phyloP scores from a whole-genome alignment of 2,113 vertebrate species.

The Oreochromis aureus region DNA sequence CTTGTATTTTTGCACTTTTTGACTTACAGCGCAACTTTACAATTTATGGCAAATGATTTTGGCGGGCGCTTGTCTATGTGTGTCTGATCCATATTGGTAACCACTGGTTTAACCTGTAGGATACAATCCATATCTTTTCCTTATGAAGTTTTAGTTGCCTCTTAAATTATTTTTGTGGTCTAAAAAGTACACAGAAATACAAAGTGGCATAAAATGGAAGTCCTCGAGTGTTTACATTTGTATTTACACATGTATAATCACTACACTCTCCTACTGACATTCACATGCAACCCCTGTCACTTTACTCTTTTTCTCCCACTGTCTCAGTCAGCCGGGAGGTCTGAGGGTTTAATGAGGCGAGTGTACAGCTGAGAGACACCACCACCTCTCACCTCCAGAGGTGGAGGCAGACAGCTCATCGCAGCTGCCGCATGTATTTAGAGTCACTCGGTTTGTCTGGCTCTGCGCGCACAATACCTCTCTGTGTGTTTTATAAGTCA shows the following conservation, averaged over 20 bases:
- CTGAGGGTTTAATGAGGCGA: not conserved
- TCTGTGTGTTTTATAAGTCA: not conserved
- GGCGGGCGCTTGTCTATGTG: fast-evolving
- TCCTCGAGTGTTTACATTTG: not conserved
- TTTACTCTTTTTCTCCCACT: not conserved
- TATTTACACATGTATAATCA: not conserved
- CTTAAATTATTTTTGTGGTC: not conserved
- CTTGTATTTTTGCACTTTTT: not conserved
- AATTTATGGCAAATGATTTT: not conserved
- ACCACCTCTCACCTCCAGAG: conserved; percentile 3
- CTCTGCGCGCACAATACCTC: not conserved
- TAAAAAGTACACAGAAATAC: not conserved
- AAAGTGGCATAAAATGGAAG: not conserved
- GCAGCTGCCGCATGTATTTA: not conserved
- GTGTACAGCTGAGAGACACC: not conserved
- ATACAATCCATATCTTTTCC: fast-evolving
- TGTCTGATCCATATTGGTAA: fast-evolving
- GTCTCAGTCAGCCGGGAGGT: not conserved
- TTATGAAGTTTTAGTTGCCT: not conserved
- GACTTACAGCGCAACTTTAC: not conserved
- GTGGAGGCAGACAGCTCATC: not conserved
- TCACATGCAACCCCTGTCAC: not conserved
- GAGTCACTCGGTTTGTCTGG: not conserved
- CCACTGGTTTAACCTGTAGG: not conserved
- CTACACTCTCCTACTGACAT: not conserved